Percentiles rank a stretch among this genome's conserved stretches.
These are phyloP conservation scores for Perizoma flavofasciatum DNA, from an alignment of 2,888 invertebrate species.

Conservation along the genomic window DNA sequence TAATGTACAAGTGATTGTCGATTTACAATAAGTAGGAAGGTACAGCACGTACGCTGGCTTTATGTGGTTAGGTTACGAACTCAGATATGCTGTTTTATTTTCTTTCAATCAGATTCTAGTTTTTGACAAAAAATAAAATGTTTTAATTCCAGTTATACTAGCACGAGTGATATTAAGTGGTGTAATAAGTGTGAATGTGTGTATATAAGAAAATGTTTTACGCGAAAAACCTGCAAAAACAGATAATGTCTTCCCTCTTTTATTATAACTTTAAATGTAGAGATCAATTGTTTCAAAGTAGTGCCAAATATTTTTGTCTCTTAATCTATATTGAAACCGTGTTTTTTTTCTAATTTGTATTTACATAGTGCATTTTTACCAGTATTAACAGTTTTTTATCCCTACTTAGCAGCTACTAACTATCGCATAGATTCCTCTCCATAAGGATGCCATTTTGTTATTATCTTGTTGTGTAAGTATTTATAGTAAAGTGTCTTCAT, in stretches of 20 bases:
- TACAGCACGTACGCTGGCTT: conserved; percentile 46
- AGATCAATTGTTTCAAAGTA: conserved; percentile 29
- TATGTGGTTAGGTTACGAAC: conserved; percentile 47
- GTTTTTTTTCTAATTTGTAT: background rate
- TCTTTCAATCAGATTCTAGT: conserved; percentile 26
- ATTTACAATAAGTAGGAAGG: conserved; percentile 34
- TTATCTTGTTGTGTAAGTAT: too few relatives aligned
- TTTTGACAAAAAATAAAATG: conserved; percentile 31
- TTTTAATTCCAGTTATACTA: conserved; percentile 28
- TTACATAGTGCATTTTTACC: too few relatives aligned
- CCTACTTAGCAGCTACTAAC: too few relatives aligned
- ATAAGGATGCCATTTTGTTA: too few relatives aligned
- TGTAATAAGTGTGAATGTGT: conserved; percentile 35
- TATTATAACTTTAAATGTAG: conserved; percentile 45
- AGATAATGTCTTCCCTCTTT: conserved; percentile 74
- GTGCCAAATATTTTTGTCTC: conserved; percentile 23
- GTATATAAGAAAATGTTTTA: conserved; percentile 47
- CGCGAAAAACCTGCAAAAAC: conserved; percentile 60
- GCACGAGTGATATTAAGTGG: conserved; percentile 33
- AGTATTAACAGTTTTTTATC: too few relatives aligned
- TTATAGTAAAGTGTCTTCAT: background rate
- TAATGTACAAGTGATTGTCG: conserved; percentile 32
- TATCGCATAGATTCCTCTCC: too few relatives aligned
- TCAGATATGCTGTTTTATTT: conserved; percentile 34
- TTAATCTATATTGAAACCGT: background rate